Percentiles rank a stretch among this genome's conserved stretches.
phyloP scores from a whole-genome alignment of 2,797 vertebrate genomes.

The Hypotaenidia okinawae region DNA sequence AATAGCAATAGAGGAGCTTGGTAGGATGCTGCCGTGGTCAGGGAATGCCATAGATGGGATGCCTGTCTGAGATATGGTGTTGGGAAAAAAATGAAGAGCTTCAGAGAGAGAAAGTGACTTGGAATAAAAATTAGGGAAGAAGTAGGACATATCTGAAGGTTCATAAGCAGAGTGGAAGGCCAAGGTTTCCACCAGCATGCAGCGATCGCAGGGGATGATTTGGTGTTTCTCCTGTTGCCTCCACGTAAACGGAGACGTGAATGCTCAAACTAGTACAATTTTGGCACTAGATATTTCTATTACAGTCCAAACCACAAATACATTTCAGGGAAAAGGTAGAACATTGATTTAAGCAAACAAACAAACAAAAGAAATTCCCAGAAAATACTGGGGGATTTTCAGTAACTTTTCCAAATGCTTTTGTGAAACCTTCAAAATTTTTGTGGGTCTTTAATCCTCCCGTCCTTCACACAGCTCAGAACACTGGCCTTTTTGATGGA shows the following conservation, averaged over 20 bases:
- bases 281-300: conserved; percentile 4
- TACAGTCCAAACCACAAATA: conserved; percentile 12
- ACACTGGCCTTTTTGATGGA: neutral
- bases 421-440: conserved; percentile 14
- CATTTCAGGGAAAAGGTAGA: conserved; percentile 35
- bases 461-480: neutral
- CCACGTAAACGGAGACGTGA: neutral
- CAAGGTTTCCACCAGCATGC: neutral
- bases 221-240: neutral
- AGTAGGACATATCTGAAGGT: neutral
- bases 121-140: neutral
- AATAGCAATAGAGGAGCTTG: neutral
- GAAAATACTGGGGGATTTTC: conserved; percentile 31
- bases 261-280: neutral
- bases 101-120: neutral
- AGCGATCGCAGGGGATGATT: fast-evolving
- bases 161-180: neutral
- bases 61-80: neutral
- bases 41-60: neutral
- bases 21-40: neutral
- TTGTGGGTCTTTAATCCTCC: conserved; percentile 38
- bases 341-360: neutral
- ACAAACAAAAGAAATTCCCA: neutral
- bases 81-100: neutral
- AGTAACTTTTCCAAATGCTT: neutral